A percentile compares a stretch with the other conserved stretches of the same genome.
Conservation (phyloP, 2,797 vertebrate genomes). For the Uromys caudimaculatus region DNA sequence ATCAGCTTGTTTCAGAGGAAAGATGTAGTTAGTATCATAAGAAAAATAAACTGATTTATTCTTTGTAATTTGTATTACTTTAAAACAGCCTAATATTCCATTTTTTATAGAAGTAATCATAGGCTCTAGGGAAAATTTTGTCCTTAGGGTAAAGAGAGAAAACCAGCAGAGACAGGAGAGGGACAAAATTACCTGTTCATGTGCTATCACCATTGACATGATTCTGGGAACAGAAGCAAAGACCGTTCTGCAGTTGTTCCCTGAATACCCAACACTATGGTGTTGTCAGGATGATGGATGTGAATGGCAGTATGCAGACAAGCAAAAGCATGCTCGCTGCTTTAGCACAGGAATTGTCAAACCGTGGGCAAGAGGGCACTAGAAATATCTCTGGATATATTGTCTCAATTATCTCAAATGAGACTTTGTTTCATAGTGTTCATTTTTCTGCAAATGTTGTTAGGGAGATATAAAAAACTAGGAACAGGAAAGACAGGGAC, state of each 20-base stretch:
- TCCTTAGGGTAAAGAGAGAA: background rate
- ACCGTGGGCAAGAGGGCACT: background rate
- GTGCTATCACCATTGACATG: background rate
- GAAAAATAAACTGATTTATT: background rate
- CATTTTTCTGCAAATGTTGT: slow-evolving; percentile 59
- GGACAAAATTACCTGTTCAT: background rate
- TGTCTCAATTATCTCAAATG: slow-evolving; percentile 56
- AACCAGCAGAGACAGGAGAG: background rate
- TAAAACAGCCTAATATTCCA: background rate
- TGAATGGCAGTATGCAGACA: background rate
- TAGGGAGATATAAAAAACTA: background rate
- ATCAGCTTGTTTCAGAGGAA: background rate
- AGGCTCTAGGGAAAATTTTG: background rate
- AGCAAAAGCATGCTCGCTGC: background rate
- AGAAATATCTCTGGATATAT: slow-evolving; percentile 38
- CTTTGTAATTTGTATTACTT: background rate
- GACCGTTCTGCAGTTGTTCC: background rate
- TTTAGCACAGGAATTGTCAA: background rate
- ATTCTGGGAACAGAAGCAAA: background rate
- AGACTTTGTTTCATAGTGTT: slow-evolving; percentile 51
- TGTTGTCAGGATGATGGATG: background rate
- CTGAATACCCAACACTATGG: rapidly evolving
- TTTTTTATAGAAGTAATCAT: background rate
- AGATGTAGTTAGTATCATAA: background rate
- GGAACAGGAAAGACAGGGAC: background rate